A percentile compares a stretch with the other conserved stretches of the same genome.
Conservation (phyloP, 2,797 vertebrate species). For the Tympanoctomys barrerae region DNA sequence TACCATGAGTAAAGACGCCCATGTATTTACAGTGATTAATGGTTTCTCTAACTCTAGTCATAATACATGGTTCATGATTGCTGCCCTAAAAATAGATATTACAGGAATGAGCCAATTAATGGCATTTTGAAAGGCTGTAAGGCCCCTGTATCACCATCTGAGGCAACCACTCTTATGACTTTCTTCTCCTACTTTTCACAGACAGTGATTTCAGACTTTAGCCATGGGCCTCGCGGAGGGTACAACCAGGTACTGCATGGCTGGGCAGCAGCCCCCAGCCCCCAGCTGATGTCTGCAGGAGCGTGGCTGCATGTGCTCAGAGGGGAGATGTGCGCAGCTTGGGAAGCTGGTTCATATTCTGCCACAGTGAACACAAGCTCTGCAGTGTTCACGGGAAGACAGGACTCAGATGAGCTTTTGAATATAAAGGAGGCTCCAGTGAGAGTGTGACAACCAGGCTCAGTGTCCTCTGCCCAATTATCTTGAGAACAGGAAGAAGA, state of each 20-base stretch:
- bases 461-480: rapidly evolving
- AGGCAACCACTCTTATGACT: background rate
- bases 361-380: constrained; percentile 13
- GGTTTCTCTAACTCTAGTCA: background rate
- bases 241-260: background rate
- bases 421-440: constrained; percentile 20
- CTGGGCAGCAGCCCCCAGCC: background rate
- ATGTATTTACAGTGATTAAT: background rate
- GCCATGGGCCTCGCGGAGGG: background rate
- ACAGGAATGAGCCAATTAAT: background rate
- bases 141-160: background rate
- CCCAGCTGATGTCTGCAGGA: constrained; percentile 65
- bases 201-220: constrained; percentile 17
- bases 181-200: background rate
- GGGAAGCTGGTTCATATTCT: constrained; percentile 50
- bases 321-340: constrained; percentile 5
- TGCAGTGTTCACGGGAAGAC: background rate
- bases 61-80: background rate
- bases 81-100: background rate
- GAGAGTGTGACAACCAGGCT: background rate
- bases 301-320: background rate
- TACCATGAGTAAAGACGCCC: rapidly evolving
- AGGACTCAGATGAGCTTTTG: constrained; percentile 39
- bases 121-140: background rate
- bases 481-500: background rate